Conservation (phyloP, 2,113 vertebrate species). For the Poicephalus gulielmi region DNA sequence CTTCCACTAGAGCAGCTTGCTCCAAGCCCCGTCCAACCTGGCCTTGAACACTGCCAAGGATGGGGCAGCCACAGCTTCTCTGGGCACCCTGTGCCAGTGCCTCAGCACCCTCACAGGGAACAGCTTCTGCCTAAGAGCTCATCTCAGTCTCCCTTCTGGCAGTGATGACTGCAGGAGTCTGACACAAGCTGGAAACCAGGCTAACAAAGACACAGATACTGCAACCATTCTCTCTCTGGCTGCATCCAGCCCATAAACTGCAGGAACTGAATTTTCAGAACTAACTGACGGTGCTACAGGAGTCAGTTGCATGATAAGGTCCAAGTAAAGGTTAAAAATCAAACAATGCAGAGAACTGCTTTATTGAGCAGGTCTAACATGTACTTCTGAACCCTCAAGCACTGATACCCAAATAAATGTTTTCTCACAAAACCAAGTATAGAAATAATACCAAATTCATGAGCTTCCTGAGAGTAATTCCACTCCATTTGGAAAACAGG, state of each 20-base stretch:
- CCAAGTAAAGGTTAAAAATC: not conserved
- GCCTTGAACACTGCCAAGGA: no score
- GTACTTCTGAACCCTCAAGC: not conserved
- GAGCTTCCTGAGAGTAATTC: constrained; percentile 24
- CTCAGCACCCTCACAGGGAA: not conserved
- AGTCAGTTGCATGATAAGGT: not conserved
- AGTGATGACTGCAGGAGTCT: not conserved
- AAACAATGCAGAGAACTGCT: not conserved
- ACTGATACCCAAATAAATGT: not conserved
- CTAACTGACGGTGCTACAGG: not conserved
- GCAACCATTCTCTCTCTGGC: not conserved
- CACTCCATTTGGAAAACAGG: constrained; percentile 15
- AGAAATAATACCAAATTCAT: not conserved
- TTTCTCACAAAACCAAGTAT: not conserved
- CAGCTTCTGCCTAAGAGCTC: not conserved
- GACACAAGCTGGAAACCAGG: not conserved
- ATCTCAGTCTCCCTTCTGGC: not conserved
- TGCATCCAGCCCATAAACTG: not conserved
- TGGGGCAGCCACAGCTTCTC: no score
- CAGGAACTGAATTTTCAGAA: not conserved
- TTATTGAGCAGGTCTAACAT: not conserved
- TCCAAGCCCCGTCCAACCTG: not conserved
- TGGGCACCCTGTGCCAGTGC: not conserved
- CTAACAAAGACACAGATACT: not conserved
- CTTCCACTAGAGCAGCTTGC: not conserved